Evolutionary conservation across 2,113 vertebrate species (phyloP).

Genomic region (Grantiella picta): DNA sequence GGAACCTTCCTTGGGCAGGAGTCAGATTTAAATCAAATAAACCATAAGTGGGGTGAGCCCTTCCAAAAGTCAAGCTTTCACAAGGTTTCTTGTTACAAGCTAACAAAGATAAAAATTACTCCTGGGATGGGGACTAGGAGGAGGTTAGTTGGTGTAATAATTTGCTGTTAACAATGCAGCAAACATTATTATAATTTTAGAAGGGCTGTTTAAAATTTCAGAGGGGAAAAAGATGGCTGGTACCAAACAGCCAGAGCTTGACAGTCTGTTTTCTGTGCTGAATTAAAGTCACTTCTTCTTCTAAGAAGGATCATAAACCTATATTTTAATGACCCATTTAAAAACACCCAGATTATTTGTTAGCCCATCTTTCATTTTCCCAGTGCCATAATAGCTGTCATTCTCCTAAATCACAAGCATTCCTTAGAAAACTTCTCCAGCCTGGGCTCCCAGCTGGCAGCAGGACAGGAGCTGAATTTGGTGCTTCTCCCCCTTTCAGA

Average conservation of each 20-base stretch:
- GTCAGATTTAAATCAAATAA: background rate
- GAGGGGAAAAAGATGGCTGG: background rate
- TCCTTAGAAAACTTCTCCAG: background rate
- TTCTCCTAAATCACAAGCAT: background rate
- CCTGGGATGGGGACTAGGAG: background rate
- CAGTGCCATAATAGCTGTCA: background rate
- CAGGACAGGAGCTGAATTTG: background rate
- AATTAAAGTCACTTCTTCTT: background rate
- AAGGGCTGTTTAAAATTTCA: background rate
- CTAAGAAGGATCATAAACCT: background rate
- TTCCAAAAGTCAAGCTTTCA: background rate
- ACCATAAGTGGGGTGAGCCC: background rate
- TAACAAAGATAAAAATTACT: background rate
- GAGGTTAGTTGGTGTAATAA: background rate
- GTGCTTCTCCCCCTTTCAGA: background rate
- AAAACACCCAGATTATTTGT: background rate
- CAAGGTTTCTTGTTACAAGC: background rate
- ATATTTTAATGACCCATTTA: background rate
- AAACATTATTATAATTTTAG: background rate
- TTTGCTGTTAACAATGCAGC: background rate
- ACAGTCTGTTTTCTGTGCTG: background rate
- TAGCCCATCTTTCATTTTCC: background rate
- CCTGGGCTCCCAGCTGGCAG: background rate
- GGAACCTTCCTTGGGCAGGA: background rate
- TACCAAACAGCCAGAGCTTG: background rate